Evolutionary conservation across 2,113 vertebrate genomes (phyloP), one percentile per base, ranked within the genome.

Genomic region (Dipodomys stephensi): DNA sequence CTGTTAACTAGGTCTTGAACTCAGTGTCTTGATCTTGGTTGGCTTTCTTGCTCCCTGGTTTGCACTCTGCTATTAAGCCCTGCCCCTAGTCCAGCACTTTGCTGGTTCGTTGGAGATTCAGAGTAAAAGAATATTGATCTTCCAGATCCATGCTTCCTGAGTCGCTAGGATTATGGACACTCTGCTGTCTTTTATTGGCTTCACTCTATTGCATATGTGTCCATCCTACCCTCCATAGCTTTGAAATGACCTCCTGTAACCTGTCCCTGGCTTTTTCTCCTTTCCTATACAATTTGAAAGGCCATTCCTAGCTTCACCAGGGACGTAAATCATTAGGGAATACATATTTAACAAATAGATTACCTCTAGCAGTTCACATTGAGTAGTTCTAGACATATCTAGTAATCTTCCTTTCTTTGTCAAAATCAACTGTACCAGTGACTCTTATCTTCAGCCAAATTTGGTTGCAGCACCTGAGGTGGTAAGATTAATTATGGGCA

Each of bases 401-500:
- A 23, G 9, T 44, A 64, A 62, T 30, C 73, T 74, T 53, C 57
- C 27, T 60, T 53, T 49, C 28, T 22, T 65, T 44, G 39, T 67
- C 23, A 13, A 65, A 25, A 68, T 30, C 67, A 46, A 71, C 4
- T 57, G 25, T 87, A 57, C 49, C 76, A 60, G 57, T 49, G 64
- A 92, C 46, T 80, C 65, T 81, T 87, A 5, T 84, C 83, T 92
- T 83, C 64, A 69, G 18, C 89, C 89, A 80, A 73, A 78, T 92
- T 81, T 74, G 65, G 84, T 87, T 87, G 15, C 83, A 39, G n/a
- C 27, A 44, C 72, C 82, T 84, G 83, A 25, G 81, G 96, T 87
- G 73, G 76, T 76, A 83, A n/a, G 72, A 94, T 94, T 96, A 96
- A 95, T 96, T 92, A 77, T 67, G 19, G 11, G 7, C 62, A 27